Evolutionary conservation across 2,797 vertebrate genomes (phyloP).

Genomic region (Clarias pachynema): DNA sequence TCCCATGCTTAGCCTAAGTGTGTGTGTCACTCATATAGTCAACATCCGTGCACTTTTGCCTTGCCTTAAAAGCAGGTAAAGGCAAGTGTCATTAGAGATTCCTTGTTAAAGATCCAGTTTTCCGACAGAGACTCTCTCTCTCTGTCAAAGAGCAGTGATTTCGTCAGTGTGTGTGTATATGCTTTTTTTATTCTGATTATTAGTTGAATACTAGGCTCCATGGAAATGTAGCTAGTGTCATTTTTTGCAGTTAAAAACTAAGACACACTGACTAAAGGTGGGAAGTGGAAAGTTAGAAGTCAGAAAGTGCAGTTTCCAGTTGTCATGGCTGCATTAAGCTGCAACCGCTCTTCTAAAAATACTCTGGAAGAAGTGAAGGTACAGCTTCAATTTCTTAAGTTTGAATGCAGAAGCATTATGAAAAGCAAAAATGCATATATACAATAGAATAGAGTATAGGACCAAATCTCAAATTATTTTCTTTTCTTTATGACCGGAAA

Average conservation of each 20-base stretch:
- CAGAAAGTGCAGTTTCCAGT: not conserved
- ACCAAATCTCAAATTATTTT: not conserved
- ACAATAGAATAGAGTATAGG: not conserved
- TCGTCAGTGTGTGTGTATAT: too few relatives aligned
- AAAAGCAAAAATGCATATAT: not conserved
- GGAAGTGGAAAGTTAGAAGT: not conserved
- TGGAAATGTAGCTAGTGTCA: too few relatives aligned
- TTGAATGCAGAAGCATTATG: not conserved
- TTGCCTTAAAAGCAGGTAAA: too few relatives aligned
- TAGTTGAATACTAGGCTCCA: too few relatives aligned
- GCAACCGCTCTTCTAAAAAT: not conserved
- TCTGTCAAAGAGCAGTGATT: too few relatives aligned
- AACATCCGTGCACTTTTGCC: too few relatives aligned
- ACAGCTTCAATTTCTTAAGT: not conserved
- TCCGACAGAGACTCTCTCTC: too few relatives aligned
- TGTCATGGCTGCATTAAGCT: constrained; percentile 8
- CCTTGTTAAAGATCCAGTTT: too few relatives aligned
- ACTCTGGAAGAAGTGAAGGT: not conserved
- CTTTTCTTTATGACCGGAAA: not conserved
- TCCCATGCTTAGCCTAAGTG: too few relatives aligned
- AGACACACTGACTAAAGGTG: not conserved
- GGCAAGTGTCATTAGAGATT: too few relatives aligned
- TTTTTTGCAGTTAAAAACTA: not conserved
- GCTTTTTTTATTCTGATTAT: too few relatives aligned
- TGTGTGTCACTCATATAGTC: too few relatives aligned